Evolutionary conservation across 2,113 vertebrate species (phyloP), one percentile per base, ranked within the genome.

Genomic region (Indicator indicator): DNA sequence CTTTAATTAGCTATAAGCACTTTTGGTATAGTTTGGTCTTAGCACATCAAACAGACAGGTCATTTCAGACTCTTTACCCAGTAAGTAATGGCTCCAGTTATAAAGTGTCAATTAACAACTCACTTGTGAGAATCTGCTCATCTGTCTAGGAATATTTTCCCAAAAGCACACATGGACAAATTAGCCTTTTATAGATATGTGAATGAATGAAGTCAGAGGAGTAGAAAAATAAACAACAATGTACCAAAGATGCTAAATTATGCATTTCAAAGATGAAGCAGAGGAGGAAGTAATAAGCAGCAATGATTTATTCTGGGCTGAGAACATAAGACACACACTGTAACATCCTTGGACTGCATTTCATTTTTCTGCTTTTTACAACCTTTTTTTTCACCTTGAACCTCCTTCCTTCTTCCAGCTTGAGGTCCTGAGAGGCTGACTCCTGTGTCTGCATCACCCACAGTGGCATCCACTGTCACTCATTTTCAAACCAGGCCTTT

Each of bases 191-290:
- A 84, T 11, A 78, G 54, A 36, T 72, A 71, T 5, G 16, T 64
- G 50, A 81, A 67, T 72, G 18, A 30, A 60, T 70, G 64, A 78
- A 95, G 69, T 71, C 42, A 70, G 71, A 86, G 20, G 12, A 72
- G 30, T 77, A 76, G 28, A 74, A 81, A 67, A 72, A 86, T 90
- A 76, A 77, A 78, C 52, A 77, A 93, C 73, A 89, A 83, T 65
- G 24, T 83, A 71, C 24, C 2, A 56, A 81, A 91, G 30, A 55
- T 65, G 12, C 5, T 23, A 70, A 78, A 55, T 55, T 72, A 64
- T 16, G 11, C 54, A 83, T 93, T 84, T 75, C 59, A 76, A 44
- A 64, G 38, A 71, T 40, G 44, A 63, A 88, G 7, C 32, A 38
- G 21, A 1, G 3, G 18, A 81, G 46, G 48, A 89, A 86, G 69